Base-by-base conservation (phyloP, 2,888 invertebrate species). In the Beris chalybata region DNA sequence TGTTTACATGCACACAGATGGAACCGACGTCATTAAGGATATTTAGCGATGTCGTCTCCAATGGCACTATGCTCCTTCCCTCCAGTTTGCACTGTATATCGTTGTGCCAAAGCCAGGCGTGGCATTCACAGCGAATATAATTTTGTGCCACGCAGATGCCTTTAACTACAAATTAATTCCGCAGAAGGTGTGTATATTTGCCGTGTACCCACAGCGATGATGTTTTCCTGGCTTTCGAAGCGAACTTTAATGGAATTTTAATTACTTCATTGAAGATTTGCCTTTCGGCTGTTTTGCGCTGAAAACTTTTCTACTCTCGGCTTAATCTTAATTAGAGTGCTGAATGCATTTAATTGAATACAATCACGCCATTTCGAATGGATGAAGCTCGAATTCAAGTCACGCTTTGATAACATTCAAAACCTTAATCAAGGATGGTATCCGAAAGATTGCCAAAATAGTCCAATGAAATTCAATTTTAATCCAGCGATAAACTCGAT, bases 161-260 rank as follows among this genome's bases (percentile, higher is more conserved):
- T 54, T 54, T 38, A 31, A 54, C 54, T 54, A 31, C 30, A 32
- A 54, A 54, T 54, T 54, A 54, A 31, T 54, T 54, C 54, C 31
- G 29, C 15, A 5, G 29, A 54, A 54, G 54, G 54, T 54, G 31
- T 54, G 31, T 54, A 31, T 12, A 5, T 11, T 54, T 32, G 15
- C 15, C 11, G n/a, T 54, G 12, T 54, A 31, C 31, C 31, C 32
- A 54, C 54, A 31, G 54, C 30, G 11, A 54, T 32, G 31, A 31
- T 54, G 54, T 54, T 54, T 54, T 13, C 38, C 11, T 56, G 38
- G 38, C 38, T 38, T 30, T n/a, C n/a, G 38, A 13, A 56, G 15
- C 43, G 22, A 56, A 56, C 43, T 56, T 56, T 38, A 56, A 56
- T 56, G 55, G 55, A 56, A 56, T 56, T 56, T 56, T 56, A 56